These are phyloP conservation scores for Harpagoxenus sublaevis DNA, from an alignment of 2,888 invertebrate genomes.

Conservation along the genomic window DNA sequence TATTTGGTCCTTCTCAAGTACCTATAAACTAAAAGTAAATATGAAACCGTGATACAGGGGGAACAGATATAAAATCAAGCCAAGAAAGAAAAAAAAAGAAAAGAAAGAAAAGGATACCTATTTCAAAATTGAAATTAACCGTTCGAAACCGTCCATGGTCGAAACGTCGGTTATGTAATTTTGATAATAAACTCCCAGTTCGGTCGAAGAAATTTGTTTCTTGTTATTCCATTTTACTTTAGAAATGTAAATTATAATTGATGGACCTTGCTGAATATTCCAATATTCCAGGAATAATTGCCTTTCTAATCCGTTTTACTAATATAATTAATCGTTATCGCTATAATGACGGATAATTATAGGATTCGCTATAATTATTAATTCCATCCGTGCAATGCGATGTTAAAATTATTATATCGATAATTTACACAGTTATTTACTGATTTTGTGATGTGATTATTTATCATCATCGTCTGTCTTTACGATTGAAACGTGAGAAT, in stretches of 20 bases:
- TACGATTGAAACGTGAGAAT: neutral
- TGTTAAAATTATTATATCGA: neutral
- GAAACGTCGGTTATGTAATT: too few species aligned
- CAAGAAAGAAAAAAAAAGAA: too few species aligned
- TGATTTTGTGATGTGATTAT: neutral
- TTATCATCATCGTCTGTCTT: neutral
- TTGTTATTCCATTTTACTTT: neutral
- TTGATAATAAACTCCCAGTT: too few species aligned
- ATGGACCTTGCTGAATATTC: neutral
- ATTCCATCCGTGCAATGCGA: neutral
- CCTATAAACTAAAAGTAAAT: too few species aligned
- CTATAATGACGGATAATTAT: neutral
- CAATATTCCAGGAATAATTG: neutral
- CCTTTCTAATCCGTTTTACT: neutral
- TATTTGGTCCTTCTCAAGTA: too few species aligned
- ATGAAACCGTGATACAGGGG: too few species aligned
- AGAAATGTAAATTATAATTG: neutral
- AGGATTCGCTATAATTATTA: neutral
- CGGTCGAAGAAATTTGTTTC: too few species aligned
- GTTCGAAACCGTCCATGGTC: too few species aligned
- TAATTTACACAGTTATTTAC: neutral
- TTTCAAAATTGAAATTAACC: too few species aligned
- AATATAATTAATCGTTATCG: neutral
- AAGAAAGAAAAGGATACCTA: too few species aligned
- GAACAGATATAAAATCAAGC: too few species aligned